Evolutionary conservation across 2,888 invertebrate species (phyloP).

Genomic region (Torymus aiolomorphi): DNA sequence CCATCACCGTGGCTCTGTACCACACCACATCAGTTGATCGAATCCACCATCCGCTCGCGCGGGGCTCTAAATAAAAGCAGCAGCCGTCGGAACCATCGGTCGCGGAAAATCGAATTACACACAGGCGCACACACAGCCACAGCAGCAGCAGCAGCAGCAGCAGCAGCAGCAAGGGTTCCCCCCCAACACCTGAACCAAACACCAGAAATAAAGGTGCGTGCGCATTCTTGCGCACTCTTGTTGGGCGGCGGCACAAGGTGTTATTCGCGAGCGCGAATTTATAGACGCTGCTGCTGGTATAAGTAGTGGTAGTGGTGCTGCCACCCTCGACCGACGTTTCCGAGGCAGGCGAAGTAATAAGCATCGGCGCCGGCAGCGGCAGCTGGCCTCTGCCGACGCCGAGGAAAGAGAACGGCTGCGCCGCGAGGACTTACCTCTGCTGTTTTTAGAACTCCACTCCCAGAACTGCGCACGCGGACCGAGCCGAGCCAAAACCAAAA

Average conservation of each 20-base stretch:
- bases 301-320: neutral
- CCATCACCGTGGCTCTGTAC: no score
- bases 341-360: no score
- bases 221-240: no score
- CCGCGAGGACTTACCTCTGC: conserved; percentile 73
- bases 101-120: conserved; percentile 19
- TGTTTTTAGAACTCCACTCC: conserved; percentile 76
- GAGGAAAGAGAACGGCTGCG: conserved; percentile 50
- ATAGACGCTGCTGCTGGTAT: conserved; percentile 17
- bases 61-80: conserved; percentile 3
- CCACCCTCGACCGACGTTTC: neutral
- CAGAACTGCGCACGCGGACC: conserved; percentile 73
- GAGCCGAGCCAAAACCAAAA: conserved; percentile 76
- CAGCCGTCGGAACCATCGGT: conserved; percentile 1
- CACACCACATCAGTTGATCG: neutral
- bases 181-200: no score
- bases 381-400: neutral
- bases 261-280: conserved; percentile 9
- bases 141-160: neutral
- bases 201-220: neutral
- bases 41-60: neutral
- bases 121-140: neutral
- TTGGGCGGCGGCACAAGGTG: no score
- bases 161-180: neutral
- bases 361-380: no score